Evolutionary conservation across 2,113 vertebrate genomes (phyloP).

Genomic region (Pollachius pollachius): DNA sequence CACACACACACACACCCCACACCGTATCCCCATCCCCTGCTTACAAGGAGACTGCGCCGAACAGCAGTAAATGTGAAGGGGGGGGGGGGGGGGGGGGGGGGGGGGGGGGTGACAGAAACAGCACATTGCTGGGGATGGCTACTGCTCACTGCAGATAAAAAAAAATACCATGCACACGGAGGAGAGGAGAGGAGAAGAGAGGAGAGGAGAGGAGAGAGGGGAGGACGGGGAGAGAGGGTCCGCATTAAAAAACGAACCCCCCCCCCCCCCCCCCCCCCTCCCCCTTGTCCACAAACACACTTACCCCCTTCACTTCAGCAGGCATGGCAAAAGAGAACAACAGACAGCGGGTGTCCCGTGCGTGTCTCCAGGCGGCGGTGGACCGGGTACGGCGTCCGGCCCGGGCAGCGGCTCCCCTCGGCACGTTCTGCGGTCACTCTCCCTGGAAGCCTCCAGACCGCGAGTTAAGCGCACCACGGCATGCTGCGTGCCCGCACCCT

Average conservation of each 20-base stretch:
- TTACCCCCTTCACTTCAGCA: constrained; percentile 77
- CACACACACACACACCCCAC: too few species aligned
- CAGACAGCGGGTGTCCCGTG: constrained; percentile 33
- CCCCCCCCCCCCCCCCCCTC: too few species aligned
- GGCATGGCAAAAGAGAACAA: constrained; percentile 62
- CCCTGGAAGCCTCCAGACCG: constrained; percentile 44
- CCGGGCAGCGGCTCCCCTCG: constrained; percentile 40
- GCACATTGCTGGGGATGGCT: constrained; percentile 44
- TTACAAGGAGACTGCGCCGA: constrained; percentile 60
- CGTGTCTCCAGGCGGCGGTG: constrained; percentile 44
- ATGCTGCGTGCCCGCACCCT: constrained; percentile 67
- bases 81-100: too few species aligned
- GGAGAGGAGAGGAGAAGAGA: constrained; percentile 17
- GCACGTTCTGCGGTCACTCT: constrained; percentile 44
- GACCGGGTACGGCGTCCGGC: constrained; percentile 45
- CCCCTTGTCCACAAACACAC: neutral
- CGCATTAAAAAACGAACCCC: too few species aligned
- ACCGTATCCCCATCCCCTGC: constrained; percentile 23
- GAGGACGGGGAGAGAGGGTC: too few species aligned
- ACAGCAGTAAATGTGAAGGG: constrained; percentile 35
- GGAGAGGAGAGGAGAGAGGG: constrained; percentile 32
- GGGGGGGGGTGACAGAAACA: constrained; percentile 52
- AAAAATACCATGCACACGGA: constrained; percentile 12
- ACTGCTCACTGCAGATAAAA: constrained; percentile 47
- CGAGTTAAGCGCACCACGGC: constrained; percentile 69